Percentiles rank a stretch among this genome's conserved stretches.
phyloP scores from a whole-genome alignment of 2,888 invertebrate genomes.

The Rhodophaea formosa region DNA sequence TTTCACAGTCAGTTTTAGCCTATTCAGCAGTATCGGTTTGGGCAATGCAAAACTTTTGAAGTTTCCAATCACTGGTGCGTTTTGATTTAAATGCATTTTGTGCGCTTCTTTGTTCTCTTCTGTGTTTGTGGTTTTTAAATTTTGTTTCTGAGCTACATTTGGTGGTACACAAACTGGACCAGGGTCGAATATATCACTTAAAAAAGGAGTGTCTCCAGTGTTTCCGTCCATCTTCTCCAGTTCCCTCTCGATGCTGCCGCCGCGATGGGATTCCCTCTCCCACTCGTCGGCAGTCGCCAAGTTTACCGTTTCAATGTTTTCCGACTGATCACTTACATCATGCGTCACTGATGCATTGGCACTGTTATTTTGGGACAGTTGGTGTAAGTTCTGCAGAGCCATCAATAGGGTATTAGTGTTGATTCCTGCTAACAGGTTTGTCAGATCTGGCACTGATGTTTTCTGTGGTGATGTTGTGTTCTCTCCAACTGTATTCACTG shows the following conservation, averaged over 20 bases:
- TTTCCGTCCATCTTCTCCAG: slow-evolving; percentile 61
- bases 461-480: slow-evolving; percentile 5
- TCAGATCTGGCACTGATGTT: slow-evolving; percentile 46
- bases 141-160: slow-evolving; percentile 55
- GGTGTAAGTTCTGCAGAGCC: slow-evolving; percentile 71
- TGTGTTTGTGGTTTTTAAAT: slow-evolving; percentile 50
- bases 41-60: slow-evolving; percentile 78
- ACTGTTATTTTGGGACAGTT: slow-evolving; percentile 45
- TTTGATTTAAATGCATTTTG: slow-evolving; percentile 48
- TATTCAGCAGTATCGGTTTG: slow-evolving; percentile 73
- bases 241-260: slow-evolving; percentile 66
- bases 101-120: slow-evolving; percentile 43
- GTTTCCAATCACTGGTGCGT: slow-evolving; percentile 67
- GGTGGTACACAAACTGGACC: slow-evolving; percentile 57
- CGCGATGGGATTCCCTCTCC: slow-evolving; percentile 66
- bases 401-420: slow-evolving; percentile 66
- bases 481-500: not conserved
- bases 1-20: slow-evolving; percentile 68
- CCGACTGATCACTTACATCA: slow-evolving; percentile 26
- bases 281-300: slow-evolving; percentile 72
- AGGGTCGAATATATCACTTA: slow-evolving; percentile 76
- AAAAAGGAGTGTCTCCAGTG: slow-evolving; percentile 68
- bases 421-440: slow-evolving; percentile 61
- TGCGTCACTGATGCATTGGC: slow-evolving; percentile 29
- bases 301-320: slow-evolving; percentile 60